Conservation (phyloP, 2,797 vertebrate species). For the Enoplosus armatus region DNA sequence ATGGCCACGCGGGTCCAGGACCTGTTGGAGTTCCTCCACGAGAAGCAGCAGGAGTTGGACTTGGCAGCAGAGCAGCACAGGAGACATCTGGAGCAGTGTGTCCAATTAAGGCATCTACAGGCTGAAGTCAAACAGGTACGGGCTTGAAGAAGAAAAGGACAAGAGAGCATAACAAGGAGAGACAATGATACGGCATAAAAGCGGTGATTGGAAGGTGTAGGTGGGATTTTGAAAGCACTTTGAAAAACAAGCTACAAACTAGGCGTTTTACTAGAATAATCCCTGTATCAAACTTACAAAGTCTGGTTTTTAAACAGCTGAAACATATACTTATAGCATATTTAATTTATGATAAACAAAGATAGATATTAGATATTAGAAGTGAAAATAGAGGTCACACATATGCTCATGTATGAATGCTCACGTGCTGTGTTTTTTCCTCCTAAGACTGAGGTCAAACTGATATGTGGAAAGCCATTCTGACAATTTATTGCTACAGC, state of each 20-base stretch:
- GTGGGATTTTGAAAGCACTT: not conserved
- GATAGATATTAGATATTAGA: not conserved
- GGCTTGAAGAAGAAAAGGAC: not conserved
- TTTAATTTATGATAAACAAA: not conserved
- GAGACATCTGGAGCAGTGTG: conserved; percentile 96
- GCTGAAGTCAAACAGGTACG: conserved; percentile 98
- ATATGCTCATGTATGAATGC: not conserved
- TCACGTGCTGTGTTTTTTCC: not conserved
- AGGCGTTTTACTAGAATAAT: conserved; percentile 14
- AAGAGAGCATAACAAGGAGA: not conserved
- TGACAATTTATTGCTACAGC: conserved; percentile 12
- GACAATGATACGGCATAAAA: not conserved
- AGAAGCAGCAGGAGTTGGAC: conserved; percentile 99
- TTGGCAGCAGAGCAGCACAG: conserved; percentile 95
- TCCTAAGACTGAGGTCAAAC: conserved; percentile 12
- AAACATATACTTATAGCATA: not conserved
- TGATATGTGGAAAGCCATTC: conserved; percentile 23
- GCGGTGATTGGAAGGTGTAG: not conserved
- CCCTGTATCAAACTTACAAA: not conserved
- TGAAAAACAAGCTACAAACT: not conserved
- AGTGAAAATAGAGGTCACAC: not conserved
- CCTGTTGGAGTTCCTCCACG: conserved; percentile 97
- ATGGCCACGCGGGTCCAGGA: conserved; percentile 99
- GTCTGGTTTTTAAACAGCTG: not conserved
- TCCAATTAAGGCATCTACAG: conserved; percentile 95